Base-by-base conservation (phyloP, 2,888 invertebrate species). In the Acleris sparsana region DNA sequence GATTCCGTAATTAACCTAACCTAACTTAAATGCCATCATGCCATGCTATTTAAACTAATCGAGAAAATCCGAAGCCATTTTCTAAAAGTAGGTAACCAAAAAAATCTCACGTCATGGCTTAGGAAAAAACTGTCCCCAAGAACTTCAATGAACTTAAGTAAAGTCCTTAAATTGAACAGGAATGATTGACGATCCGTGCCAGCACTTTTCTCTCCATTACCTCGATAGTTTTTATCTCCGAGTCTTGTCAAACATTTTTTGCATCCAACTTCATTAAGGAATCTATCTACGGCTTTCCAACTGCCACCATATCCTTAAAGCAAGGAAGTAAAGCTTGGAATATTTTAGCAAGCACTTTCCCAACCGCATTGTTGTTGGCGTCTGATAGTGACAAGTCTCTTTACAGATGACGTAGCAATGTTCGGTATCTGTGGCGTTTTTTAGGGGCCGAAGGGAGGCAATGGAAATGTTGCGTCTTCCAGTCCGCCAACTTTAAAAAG, bases 221-320 rank as follows among this genome's bases (percentile, higher is more conserved):
- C 33, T 52, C 51, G 29, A 61, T 61, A 66, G 65, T 66, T 58
- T 56, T 64, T 64, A 59, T 64, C 60, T 43, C 56, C 17, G 29
- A 52, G 65, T 55, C 61, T 66, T 61, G 61, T 56, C 65, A 61
- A 61, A 55, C 56, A 61, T 61, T 66, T 66, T 66, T 66, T 66
- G 51, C 51, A 66, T 61, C 61, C 61, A 61, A 29, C 60, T 61
- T 66, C 65, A 66, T 66, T 66, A 66, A 22, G 52, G 48, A 16
- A 29, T 29, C 29, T 13, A 43, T 43, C 11, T 25, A 22, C n/a
- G n/a, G 25, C 17, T 18, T 43, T 18, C 20, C 5, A n/a, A 53
- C 39, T 39, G 18, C 7, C 13, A 25, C 18, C 22, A 16, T 20
- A 49, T 29, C n/a, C 16, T 44, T 64, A 43, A 25, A 0, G 2